phyloP scores from a whole-genome alignment of 2,797 vertebrate genomes.

The Parotocinclus haroldoi region DNA sequence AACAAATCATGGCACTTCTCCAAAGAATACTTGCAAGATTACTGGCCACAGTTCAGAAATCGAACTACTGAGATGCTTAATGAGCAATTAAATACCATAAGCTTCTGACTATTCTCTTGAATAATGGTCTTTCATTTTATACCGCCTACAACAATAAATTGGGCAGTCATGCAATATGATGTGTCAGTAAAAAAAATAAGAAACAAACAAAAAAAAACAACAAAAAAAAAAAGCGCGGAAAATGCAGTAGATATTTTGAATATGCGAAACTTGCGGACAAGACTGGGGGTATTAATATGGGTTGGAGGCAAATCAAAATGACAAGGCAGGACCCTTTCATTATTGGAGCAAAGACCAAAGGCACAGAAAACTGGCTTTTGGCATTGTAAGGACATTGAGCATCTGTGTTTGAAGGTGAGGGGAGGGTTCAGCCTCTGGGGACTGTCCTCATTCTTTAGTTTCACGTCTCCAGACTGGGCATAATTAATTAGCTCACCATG shows the following conservation, averaged over 20 bases:
- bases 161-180: too few relatives aligned
- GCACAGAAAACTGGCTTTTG: constrained; percentile 42
- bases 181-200: not conserved
- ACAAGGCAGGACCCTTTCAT: constrained; percentile 62
- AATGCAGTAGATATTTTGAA: constrained; percentile 59
- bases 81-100: too few relatives aligned
- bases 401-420: constrained; percentile 7
- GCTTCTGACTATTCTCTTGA: too few relatives aligned
- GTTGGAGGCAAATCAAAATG: constrained; percentile 48
- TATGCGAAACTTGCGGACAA: constrained; percentile 62
- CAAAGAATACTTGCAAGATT: too few relatives aligned
- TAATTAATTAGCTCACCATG: constrained; percentile 40
- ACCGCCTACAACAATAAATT: too few relatives aligned
- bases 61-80: too few relatives aligned
- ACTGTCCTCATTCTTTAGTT: constrained; percentile 20
- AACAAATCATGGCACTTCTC: too few relatives aligned
- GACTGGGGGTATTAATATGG: not conserved
- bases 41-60: too few relatives aligned
- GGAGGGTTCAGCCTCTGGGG: constrained; percentile 24
- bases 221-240: not conserved
- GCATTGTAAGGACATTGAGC: constrained; percentile 54
- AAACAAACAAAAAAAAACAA: too few relatives aligned
- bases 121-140: too few relatives aligned
- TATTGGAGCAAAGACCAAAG: constrained; percentile 62
- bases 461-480: constrained; percentile 25